These are phyloP conservation scores for Eulemur rufifrons DNA, from an alignment of 2,113 vertebrate species.

Conservation along the genomic window DNA sequence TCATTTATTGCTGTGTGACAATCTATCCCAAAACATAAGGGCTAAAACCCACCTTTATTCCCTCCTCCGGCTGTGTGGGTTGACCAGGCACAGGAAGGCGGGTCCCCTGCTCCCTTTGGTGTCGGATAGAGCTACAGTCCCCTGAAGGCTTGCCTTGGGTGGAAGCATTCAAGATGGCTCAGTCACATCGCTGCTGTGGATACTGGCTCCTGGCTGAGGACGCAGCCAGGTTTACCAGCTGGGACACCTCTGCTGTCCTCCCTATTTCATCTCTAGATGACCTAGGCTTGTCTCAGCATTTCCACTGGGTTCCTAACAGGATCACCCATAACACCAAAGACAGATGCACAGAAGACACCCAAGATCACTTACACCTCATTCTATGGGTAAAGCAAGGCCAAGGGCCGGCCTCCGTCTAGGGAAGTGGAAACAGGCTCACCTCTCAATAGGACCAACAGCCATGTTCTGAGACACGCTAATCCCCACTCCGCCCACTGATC, in stretches of 20 bases:
- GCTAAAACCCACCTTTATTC: neutral
- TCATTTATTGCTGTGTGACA: neutral
- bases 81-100: neutral
- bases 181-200: neutral
- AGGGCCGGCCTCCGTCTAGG: neutral
- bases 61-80: no score
- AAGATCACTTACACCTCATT: neutral
- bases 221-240: no score
- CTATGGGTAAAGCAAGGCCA: no score
- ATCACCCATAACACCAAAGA: neutral
- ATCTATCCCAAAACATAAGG: no score
- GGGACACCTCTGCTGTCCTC: neutral
- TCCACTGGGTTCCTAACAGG: neutral
- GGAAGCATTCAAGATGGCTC: neutral
- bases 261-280: rapidly evolving
- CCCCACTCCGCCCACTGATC: neutral
- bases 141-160: neutral
- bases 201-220: neutral
- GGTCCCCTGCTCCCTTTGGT: neutral
- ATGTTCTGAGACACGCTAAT: neutral
- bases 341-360: neutral
- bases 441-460: neutral
- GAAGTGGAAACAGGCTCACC: rapidly evolving
- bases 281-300: neutral
- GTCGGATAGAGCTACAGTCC: neutral